phyloP scores from a whole-genome alignment of 2,888 invertebrate genomes.

The Dyspetes luteomarginatus region DNA sequence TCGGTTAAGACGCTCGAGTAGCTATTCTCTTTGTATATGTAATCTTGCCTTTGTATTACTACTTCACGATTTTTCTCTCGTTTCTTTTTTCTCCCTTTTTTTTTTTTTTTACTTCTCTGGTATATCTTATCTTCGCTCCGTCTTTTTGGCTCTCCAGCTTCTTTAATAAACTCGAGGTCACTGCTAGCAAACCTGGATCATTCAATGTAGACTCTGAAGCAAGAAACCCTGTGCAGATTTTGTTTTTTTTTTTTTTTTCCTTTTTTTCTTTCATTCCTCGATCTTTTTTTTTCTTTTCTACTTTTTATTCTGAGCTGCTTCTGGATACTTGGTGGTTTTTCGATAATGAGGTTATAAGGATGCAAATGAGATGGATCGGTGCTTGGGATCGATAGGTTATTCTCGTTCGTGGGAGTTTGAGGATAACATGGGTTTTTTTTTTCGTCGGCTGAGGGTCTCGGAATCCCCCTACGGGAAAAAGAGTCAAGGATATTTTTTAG shows the following conservation, averaged over 20 bases:
- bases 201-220: constrained; percentile 20
- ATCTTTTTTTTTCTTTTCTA: constrained; percentile 5
- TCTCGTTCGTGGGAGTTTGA: constrained; percentile 66
- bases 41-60: neutral
- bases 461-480: constrained; percentile 80
- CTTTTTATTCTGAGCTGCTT: constrained; percentile 1
- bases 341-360: constrained; percentile 71
- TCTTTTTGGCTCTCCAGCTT: neutral
- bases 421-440: constrained; percentile 64
- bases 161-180: constrained; percentile 58
- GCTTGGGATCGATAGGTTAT: constrained; percentile 73
- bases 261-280: constrained; percentile 13
- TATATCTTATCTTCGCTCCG: constrained; percentile 23
- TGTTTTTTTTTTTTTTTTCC: neutral
- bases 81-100: neutral
- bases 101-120: no score
- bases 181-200: constrained; percentile 30
- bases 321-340: constrained; percentile 16
- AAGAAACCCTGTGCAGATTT: constrained; percentile 16
- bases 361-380: constrained; percentile 74
- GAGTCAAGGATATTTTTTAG: constrained; percentile 78
- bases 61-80: constrained; percentile 29
- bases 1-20: constrained; percentile 41
- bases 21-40: constrained; percentile 11
- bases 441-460: constrained; percentile 53